These are phyloP conservation scores for Philotrypesis tridentata DNA, from an alignment of 1,140 invertebrate genomes.

Conservation along the genomic window DNA sequence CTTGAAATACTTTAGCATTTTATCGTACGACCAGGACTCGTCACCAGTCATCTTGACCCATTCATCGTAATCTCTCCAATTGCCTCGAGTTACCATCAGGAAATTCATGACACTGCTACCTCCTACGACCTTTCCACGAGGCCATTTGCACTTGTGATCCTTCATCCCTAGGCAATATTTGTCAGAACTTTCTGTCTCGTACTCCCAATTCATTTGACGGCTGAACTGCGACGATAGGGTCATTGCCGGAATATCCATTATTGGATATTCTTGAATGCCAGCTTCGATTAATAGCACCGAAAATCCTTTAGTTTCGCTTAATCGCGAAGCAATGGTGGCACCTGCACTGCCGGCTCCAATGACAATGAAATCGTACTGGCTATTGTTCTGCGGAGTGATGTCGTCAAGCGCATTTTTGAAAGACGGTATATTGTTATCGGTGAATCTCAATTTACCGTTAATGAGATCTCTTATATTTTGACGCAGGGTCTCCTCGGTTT, in stretches of 20 bases:
- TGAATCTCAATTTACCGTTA: neutral
- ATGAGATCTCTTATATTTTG: neutral
- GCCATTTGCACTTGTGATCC: neutral
- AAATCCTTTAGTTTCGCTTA: constrained; percentile 77
- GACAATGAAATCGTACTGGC: constrained; percentile 5
- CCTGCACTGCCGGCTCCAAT: constrained; percentile 79
- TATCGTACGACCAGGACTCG: constrained; percentile 77
- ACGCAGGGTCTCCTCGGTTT: neutral
- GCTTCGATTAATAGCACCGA: constrained; percentile 82
- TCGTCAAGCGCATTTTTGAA: neutral
- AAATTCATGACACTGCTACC: constrained; percentile 1
- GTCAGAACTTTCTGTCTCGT: constrained; percentile 1
- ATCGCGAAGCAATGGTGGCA: constrained; percentile 81
- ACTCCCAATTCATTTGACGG: constrained; percentile 1
- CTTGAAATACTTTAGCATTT: constrained; percentile 74
- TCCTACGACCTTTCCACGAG: constrained; percentile 10
- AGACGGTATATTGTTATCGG: neutral
- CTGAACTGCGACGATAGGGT: neutral
- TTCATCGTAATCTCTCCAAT: constrained; percentile 66
- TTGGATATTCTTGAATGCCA: constrained; percentile 78
- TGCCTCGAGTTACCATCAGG: constrained; percentile 46
- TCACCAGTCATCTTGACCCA: constrained; percentile 73
- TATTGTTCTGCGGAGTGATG: neutral
- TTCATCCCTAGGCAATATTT: neutral
- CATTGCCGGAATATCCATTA: constrained; percentile 76